A percentile compares a stretch with the other conserved stretches of the same genome.
Evolutionary conservation across 2,113 vertebrate genomes (phyloP).

Genomic region (Stegastes partitus): DNA sequence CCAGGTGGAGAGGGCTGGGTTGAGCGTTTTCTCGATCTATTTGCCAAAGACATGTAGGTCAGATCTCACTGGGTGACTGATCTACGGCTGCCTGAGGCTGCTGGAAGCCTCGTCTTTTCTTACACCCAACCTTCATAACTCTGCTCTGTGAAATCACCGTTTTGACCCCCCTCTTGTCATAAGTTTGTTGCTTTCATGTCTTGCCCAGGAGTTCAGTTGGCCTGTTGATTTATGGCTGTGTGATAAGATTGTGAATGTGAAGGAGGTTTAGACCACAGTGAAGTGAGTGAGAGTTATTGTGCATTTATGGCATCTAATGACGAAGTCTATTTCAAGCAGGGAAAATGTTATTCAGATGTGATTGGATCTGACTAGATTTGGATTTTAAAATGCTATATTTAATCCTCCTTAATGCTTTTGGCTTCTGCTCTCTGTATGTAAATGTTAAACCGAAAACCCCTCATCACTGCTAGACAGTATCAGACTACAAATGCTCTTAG

Average conservation of each 20-base stretch:
- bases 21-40: constrained; percentile 23
- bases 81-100: constrained; percentile 32
- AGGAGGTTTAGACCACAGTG: background rate
- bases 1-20: background rate
- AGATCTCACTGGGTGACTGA: constrained; percentile 23
- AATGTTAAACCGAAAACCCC: background rate
- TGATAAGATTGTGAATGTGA: constrained; percentile 12
- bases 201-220: background rate
- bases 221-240: constrained; percentile 37
- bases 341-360: background rate
- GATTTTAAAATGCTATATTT: background rate
- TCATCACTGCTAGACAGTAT: background rate
- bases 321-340: constrained; percentile 2
- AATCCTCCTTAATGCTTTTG: background rate
- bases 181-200: constrained; percentile 31
- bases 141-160: constrained; percentile 25
- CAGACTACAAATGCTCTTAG: background rate
- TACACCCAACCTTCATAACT: constrained; percentile 37
- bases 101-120: background rate
- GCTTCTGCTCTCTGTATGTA: background rate
- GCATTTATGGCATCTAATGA: too few relatives aligned
- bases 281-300: background rate
- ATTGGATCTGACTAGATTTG: background rate
- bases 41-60: constrained; percentile 24
- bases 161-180: background rate